Conservation (phyloP, 2,888 invertebrate species). For the Tiliacea citrago region DNA sequence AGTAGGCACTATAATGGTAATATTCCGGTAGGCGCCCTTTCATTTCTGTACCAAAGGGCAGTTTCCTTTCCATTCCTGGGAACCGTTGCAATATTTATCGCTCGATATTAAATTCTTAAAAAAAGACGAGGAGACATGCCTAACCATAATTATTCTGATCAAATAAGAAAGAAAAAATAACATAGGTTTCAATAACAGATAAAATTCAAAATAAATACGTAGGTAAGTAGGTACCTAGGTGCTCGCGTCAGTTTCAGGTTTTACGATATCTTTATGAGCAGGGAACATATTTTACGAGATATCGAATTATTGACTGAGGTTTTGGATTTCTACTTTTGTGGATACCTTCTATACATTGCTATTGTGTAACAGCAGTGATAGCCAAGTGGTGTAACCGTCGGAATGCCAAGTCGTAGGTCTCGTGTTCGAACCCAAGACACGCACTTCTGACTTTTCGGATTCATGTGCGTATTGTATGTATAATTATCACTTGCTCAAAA, state of each 20-base stretch:
- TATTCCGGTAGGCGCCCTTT: neutral
- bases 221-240: neutral
- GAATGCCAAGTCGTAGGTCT: too few species aligned
- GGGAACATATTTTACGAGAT: conserved; percentile 46
- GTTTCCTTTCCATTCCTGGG: neutral
- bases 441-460: too few species aligned
- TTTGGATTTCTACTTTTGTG: conserved; percentile 42
- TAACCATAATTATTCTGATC: neutral
- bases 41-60: neutral
- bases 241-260: conserved; percentile 25
- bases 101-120: neutral
- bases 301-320: conserved; percentile 34
- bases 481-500: too few species aligned
- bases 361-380: too few species aligned
- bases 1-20: neutral
- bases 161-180: neutral
- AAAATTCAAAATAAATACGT: conserved; percentile 20
- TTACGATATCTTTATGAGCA: conserved; percentile 41
- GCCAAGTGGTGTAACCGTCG: too few species aligned
- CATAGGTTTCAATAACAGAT: conserved; percentile 10
- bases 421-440: too few species aligned
- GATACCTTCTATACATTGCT: neutral
- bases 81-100: neutral
- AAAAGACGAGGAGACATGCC: neutral
- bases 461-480: too few species aligned